phyloP scores from a whole-genome alignment of 2,797 vertebrate genomes.

The Pseudochirops cupreus region DNA sequence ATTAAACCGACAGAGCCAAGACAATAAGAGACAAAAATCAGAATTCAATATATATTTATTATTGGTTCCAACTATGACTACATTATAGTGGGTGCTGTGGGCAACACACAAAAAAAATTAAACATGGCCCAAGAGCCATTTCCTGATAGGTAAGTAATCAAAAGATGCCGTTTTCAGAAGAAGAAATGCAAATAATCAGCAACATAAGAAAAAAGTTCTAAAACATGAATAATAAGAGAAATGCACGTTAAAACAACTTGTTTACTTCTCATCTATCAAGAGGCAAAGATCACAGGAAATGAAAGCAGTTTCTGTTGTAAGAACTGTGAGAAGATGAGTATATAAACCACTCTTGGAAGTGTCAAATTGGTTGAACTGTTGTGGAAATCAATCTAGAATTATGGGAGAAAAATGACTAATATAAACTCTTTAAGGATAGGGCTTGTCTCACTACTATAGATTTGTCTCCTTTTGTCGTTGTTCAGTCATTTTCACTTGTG shows the following conservation, averaged over 20 bases:
- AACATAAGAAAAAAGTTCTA: neutral
- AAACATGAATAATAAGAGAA: neutral
- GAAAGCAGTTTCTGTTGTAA: no score
- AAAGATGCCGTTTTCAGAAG: neutral
- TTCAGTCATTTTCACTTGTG: no score
- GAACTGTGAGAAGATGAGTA: neutral
- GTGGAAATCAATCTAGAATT: neutral
- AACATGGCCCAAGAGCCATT: neutral
- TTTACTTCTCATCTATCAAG: neutral
- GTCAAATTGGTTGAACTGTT: neutral
- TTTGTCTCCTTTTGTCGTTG: no score
- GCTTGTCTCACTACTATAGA: no score
- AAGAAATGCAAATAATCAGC: neutral
- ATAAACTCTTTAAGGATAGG: no score
- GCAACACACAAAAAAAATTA: neutral
- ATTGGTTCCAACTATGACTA: neutral
- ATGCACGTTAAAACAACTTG: neutral
- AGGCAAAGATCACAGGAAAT: neutral
- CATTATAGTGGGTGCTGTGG: neutral
- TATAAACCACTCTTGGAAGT: neutral
- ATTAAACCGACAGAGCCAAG: neutral
- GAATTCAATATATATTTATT: neutral
- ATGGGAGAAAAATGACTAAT: neutral
- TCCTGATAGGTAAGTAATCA: neutral
- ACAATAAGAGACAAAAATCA: neutral